Conservation (phyloP, 2,888 invertebrate species). For the Fissipunctia ypsillon region DNA sequence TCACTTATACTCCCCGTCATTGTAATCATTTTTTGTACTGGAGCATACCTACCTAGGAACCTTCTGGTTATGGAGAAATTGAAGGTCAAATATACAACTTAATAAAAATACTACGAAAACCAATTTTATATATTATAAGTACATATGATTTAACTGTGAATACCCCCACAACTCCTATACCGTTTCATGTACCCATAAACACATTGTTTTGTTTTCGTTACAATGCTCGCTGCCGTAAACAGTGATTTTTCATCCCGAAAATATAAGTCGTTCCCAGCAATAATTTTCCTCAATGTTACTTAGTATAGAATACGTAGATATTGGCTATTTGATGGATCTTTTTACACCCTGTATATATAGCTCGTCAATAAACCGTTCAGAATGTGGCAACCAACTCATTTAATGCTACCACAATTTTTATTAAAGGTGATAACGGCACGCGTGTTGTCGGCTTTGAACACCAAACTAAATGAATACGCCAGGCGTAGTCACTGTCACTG, state of each 20-base stretch:
- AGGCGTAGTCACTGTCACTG: background rate
- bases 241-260: too few species aligned
- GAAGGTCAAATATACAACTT: background rate
- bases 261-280: background rate
- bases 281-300: background rate
- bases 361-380: background rate
- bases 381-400: background rate
- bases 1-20: background rate
- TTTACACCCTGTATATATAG: too few species aligned
- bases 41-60: background rate
- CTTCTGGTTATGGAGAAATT: background rate
- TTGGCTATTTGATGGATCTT: background rate
- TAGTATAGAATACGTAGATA: background rate
- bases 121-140: background rate
- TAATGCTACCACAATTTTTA: background rate
- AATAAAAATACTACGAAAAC: background rate
- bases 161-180: background rate
- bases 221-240: too few species aligned
- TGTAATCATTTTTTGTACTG: background rate
- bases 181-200: background rate
- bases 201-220: background rate
- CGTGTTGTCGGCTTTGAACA: background rate
- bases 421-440: background rate
- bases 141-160: background rate
- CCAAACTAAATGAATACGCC: background rate